These are phyloP conservation scores for Electrophaes corylata DNA, from an alignment of 2,888 invertebrate genomes.

Conservation along the genomic window DNA sequence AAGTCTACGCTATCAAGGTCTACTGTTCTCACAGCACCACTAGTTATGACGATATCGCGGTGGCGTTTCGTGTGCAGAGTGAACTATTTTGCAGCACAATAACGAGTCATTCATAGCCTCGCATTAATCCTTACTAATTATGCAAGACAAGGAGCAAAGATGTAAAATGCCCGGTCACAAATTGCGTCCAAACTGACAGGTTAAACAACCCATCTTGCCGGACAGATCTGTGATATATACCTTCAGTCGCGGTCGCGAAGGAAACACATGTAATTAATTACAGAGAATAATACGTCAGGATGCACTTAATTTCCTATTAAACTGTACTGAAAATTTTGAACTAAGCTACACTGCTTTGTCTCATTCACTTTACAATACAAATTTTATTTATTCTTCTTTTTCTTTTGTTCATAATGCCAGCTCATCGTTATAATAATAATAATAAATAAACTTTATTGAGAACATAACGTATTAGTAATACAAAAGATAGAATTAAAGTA, in stretches of 20 bases:
- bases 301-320: slow-evolving; percentile 80
- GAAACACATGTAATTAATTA: slow-evolving; percentile 79
- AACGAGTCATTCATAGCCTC: slow-evolving; percentile 75
- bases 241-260: slow-evolving; percentile 64
- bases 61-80: slow-evolving; percentile 47
- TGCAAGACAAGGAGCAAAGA: slow-evolving; percentile 79
- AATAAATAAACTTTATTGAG: too few species aligned
- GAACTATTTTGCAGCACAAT: slow-evolving; percentile 67
- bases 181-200: slow-evolving; percentile 79
- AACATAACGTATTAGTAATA: too few species aligned
- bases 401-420: slow-evolving; percentile 37
- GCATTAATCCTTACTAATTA: slow-evolving; percentile 82
- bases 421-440: too few species aligned
- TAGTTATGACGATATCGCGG: slow-evolving; percentile 17
- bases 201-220: slow-evolving; percentile 78
- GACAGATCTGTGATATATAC: slow-evolving; percentile 80
- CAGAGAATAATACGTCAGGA: slow-evolving; percentile 77
- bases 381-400: slow-evolving; percentile 7
- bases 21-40: too few species aligned
- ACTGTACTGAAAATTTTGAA: slow-evolving; percentile 61
- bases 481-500: too few species aligned
- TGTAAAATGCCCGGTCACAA: slow-evolving; percentile 80
- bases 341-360: slow-evolving; percentile 53
- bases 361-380: not conserved
- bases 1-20: too few species aligned